Evolutionary conservation across 2,888 invertebrate species (phyloP), one percentile per base, ranked within the genome.

Genomic region (Odontothrips loti): DNA sequence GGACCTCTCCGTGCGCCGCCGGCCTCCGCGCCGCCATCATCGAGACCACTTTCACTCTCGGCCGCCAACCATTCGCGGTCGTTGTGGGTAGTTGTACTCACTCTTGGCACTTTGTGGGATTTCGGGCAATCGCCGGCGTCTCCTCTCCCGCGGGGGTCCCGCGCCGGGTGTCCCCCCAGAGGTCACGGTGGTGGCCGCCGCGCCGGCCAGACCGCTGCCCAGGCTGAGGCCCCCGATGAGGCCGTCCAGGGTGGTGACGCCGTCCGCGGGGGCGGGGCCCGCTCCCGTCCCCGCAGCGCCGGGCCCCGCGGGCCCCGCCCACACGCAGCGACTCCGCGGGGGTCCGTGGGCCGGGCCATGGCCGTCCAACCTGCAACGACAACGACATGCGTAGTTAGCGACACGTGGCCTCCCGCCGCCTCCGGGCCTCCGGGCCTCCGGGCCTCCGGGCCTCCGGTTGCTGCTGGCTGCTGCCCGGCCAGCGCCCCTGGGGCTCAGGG

Each of bases 61-160:
- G 51, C 15, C 51, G 20, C 51, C 51, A 10, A 12, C 51, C 12
- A 20, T 8, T 11, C 58, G 58, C 34, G 34, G 34, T 43, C 34
- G 34, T 6, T 43, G 34, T 6, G 2, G 34, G 6, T 43, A 43
- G 58, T 20, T 27, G 11, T 23, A 75, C 68, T 75, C 27, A 75
- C 68, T 75, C 68, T 75, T 75, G 68, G 68, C 68, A 75, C 68
- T 75, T 75, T 75, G 68, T 10, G 68, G 68, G 12, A 75, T 75
- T 27, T 75, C 68, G 27, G 68, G 68, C 10, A 75, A 27, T 75
- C 68, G 27, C 23, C 68, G 68, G 27, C 68, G 68, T 27, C 68
- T 75, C 23, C 68, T 23, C 68, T 75, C 68, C 10, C 68, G 23
- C 27, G 23, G 68, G 68, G 27, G 68, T 23, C 68, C 68, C 58